A percentile compares a stretch with the other conserved stretches of the same genome.
Evolutionary conservation across 1,140 invertebrate genomes (phyloP).

Genomic region (Drosophila rufa): DNA sequence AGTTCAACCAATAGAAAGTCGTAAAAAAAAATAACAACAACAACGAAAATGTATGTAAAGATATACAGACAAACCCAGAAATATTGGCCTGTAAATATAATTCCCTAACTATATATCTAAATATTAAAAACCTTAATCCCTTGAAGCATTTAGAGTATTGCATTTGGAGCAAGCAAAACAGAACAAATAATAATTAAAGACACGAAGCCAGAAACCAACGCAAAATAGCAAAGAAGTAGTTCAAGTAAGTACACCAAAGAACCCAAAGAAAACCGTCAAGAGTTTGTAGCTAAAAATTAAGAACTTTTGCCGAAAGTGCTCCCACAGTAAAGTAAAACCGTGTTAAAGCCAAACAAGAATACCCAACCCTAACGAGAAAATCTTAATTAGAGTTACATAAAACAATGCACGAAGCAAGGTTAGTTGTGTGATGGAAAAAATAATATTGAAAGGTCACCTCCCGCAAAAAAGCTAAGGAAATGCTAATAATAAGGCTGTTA

Average conservation of each 20-base stretch:
- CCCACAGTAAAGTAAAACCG: conserved; percentile 37
- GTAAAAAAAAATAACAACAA: conserved; percentile 24
- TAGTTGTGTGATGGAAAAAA: conserved; percentile 45
- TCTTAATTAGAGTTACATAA: conserved; percentile 29
- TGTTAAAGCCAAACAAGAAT: conserved; percentile 51
- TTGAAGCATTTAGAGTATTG: conserved; percentile 62
- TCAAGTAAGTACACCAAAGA: conserved; percentile 45
- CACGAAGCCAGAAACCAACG: conserved; percentile 14
- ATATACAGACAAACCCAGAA: conserved; percentile 25
- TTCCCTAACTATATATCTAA: conserved; percentile 34
- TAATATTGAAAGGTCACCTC: conserved; percentile 40
- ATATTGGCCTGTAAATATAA: conserved; percentile 79
- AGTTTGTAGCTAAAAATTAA: conserved; percentile 54
- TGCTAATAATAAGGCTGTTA: conserved; percentile 85
- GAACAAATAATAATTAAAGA: conserved; percentile 27
- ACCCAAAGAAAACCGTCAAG: conserved; percentile 4
- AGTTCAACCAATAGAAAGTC: conserved; percentile 22
- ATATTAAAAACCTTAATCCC: conserved; percentile 44
- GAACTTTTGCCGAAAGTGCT: conserved; percentile 35
- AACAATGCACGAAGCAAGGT: conserved; percentile 46
- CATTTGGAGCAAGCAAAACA: conserved; percentile 46
- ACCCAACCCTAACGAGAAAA: conserved; percentile 67
- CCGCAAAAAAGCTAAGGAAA: conserved; percentile 66
- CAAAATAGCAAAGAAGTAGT: conserved; percentile 53
- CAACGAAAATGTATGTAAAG: conserved; percentile 65